Evolutionary conservation across 1,140 invertebrate species (phyloP), one percentile per base, ranked within the genome.

Genomic region (Delia radicum): DNA sequence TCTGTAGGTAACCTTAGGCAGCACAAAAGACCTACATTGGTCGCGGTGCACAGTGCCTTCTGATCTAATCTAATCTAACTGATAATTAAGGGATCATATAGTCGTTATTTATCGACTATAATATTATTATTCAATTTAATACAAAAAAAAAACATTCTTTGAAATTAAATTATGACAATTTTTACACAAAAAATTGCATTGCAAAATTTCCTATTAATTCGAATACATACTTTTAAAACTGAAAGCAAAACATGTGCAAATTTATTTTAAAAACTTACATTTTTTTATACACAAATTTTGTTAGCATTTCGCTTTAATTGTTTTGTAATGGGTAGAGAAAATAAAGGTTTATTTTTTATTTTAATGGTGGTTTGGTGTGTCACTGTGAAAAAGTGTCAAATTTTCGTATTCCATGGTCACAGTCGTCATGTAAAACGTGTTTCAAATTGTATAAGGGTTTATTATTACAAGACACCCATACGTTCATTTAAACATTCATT

Each of bases 301-400:
- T n/a, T n/a, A n/a, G n/a, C n/a, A n/a, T 69, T 69, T 69, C 65
- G n/a, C 21, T 33, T 69, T 69, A 69, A 69, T 69, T 69, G 31
- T 33, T 69, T 37, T 69, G 65, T 69, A 69, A 37, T 69, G 65
- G n/a, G 29, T 24, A 24, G n/a, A 18, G 4, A 55, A 55, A 10
- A 7, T 55, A 21, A 55, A 24, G 18, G n/a, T 8, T 55, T 55
- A 21, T 55, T 21, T 21, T 24, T 12, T 48, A 2, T 18, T 31
- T 67, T 10, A 24, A 4, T 18, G 48, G 13, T 5, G 10, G 10
- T 21, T 5, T 29, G 27, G 29, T 6, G 28, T 33, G 29, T 33
- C 65, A 21, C 29, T 69, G 29, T 37, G 65, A 69, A 69, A 37
- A 69, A 69, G 65, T 69, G 29, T 69, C 65, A 69, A 37, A 69